Percentiles rank a stretch among this genome's conserved stretches.
Conservation (phyloP, 2,113 vertebrate species). For the Tenrec ecaudatus region DNA sequence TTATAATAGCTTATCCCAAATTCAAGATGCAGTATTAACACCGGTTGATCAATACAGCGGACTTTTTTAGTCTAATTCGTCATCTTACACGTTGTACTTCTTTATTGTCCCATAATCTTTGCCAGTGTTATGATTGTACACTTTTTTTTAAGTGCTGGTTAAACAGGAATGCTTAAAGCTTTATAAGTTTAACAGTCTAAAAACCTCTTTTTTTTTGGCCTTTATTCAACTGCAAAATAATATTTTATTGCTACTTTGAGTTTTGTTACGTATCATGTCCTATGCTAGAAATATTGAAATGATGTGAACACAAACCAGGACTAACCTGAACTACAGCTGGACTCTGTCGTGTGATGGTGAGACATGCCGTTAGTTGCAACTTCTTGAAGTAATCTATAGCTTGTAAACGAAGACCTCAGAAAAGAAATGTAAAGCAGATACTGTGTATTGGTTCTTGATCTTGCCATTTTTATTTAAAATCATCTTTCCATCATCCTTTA, state of each 20-base stretch:
- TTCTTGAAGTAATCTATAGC: conserved; percentile 82
- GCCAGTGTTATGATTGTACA: conserved; percentile 89
- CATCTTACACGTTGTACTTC: conserved; percentile 84
- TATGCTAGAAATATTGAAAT: conserved; percentile 84
- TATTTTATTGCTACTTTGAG: conserved; percentile 84
- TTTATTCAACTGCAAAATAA: conserved; percentile 85
- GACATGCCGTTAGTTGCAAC: conserved; percentile 82
- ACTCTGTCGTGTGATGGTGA: conserved; percentile 81
- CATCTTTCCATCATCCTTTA: conserved; percentile 81
- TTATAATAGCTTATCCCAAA: conserved; percentile 87
- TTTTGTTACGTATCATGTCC: conserved; percentile 86
- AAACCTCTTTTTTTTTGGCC: conserved; percentile 82
- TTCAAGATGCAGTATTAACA: conserved; percentile 89
- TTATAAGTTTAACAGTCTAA: conserved; percentile 86
- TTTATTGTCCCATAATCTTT: conserved; percentile 88
- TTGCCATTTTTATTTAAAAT: conserved; percentile 83
- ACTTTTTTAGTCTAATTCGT: conserved; percentile 83
- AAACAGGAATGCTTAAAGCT: conserved; percentile 88
- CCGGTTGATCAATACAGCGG: conserved; percentile 86
- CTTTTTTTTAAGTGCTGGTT: conserved; percentile 86
- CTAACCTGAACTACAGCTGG: conserved; percentile 84
- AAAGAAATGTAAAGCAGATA: conserved; percentile 82
- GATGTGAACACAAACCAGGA: conserved; percentile 84
- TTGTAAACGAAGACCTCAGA: conserved; percentile 82
- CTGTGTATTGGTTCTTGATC: conserved; percentile 84